Evolutionary conservation across 2,113 vertebrate species (phyloP).

Genomic region (Campylorhamphus procurvoides): DNA sequence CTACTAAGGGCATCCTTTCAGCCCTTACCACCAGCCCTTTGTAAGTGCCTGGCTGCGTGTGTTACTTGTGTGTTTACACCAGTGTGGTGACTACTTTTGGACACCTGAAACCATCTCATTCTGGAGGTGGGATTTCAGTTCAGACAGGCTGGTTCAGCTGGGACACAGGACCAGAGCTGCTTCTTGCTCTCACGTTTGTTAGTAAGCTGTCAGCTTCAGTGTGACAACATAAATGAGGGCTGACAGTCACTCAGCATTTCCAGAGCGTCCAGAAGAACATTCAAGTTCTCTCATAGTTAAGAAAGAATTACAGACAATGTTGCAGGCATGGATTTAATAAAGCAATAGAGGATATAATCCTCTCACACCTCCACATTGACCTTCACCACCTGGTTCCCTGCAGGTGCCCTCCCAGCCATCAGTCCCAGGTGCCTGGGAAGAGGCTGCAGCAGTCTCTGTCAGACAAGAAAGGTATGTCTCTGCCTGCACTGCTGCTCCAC

Average conservation of each 20-base stretch:
- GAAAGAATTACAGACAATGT: neutral
- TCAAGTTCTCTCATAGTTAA: neutral
- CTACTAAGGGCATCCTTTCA: neutral
- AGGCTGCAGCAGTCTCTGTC: neutral
- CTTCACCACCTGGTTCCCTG: neutral
- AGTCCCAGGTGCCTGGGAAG: neutral
- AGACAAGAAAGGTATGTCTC: neutral
- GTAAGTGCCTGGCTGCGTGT: fast-evolving
- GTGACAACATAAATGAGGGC: neutral
- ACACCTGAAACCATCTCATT: neutral
- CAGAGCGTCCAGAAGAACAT: neutral
- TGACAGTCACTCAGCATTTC: neutral
- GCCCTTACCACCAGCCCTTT: neutral
- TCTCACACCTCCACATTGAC: neutral
- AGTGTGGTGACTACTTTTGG: neutral
- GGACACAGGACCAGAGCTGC: neutral
- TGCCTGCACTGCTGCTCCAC: neutral
- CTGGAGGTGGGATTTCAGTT: neutral
- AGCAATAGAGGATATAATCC: neutral
- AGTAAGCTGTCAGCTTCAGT: neutral
- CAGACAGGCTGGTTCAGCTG: neutral
- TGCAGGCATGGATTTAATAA: conserved; percentile 2
- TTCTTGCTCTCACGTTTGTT: neutral
- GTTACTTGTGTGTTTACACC: neutral
- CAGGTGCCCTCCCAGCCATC: neutral